Conservation (phyloP, 2,797 vertebrate species). For the Columba guinea region DNA sequence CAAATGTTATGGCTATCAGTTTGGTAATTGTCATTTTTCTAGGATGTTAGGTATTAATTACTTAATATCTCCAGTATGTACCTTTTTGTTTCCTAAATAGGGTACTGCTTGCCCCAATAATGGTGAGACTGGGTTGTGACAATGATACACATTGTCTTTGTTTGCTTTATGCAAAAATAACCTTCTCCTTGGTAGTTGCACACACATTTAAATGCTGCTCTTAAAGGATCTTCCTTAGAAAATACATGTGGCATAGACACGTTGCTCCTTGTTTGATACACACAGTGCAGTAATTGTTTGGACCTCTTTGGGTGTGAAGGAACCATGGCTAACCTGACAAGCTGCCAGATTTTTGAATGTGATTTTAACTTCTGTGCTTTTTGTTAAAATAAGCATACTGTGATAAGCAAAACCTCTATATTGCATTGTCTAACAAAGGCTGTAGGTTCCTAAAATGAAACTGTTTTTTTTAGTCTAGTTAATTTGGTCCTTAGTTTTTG, state of each 20-base stretch:
- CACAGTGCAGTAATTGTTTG: neutral
- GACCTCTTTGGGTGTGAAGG: neutral
- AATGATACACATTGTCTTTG: neutral
- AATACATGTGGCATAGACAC: neutral
- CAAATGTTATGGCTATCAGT: neutral
- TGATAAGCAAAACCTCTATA: neutral
- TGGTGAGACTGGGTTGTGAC: neutral
- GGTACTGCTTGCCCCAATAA: neutral
- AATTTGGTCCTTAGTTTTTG: neutral
- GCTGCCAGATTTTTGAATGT: neutral
- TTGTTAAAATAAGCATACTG: neutral
- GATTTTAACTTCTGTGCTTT: neutral
- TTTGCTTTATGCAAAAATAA: neutral
- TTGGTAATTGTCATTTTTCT: neutral
- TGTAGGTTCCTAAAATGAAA: neutral
- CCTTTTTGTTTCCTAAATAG: neutral
- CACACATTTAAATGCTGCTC: neutral
- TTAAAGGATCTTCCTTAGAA: neutral
- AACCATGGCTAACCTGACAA: neutral
- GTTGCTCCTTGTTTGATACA: too few species aligned
- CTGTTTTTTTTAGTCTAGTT: neutral
- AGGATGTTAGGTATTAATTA: neutral
- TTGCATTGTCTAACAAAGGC: neutral
- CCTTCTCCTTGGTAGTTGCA: neutral
- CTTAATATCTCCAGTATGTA: neutral